Evolutionary conservation across 2,113 vertebrate species (phyloP), one percentile per base, ranked within the genome.

Genomic region (Catharus bicknelli): DNA sequence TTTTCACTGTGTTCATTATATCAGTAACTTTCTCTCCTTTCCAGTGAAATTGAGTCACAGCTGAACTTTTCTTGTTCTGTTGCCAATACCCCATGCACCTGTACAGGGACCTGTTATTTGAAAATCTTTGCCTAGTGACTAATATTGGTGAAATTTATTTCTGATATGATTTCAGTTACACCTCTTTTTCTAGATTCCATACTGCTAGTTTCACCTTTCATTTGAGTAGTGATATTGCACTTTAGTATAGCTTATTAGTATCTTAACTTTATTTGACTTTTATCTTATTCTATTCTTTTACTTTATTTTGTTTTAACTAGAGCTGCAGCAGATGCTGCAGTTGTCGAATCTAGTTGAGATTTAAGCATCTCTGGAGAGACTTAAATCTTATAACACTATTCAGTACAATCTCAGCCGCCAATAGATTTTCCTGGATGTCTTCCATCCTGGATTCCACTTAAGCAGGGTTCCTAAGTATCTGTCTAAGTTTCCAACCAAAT

Each of bases 371-470:
- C 95, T 95, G 77, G 96, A 96, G 96, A 96, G 63, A 94, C 67
- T 96, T 96, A 97, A 96, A 97, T 96, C 94, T 90, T 96, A 69
- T 95, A 94, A 93, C 95, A 90, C 95, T 91, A 91, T 82, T 95
- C 91, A 67, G 90, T 93, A 86, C 82, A 83, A 80, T 91, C 85
- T 91, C 64, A 93, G 87, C 59, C 5, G 32, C 95, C 94, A 96
- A 36, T 88, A 95, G 89, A 96, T 96, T 97, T 97, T 97, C 96
- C 96, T 97, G 96, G 96, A 97, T 62, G 61, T 76, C 63, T 95
- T 97, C 96, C 96, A 97, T 77, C 77, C 53, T 78, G 64, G 95
- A 96, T 97, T 96, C 90, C 94, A 91, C 94, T 96, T 95, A 90
- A 96, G 91, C 85, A 95, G 96, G 69, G 80, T 93, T 95, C 93